Evolutionary conservation across 1,140 invertebrate species (phyloP), one percentile per base, ranked within the genome.

Genomic region (Drosophila suzukii): DNA sequence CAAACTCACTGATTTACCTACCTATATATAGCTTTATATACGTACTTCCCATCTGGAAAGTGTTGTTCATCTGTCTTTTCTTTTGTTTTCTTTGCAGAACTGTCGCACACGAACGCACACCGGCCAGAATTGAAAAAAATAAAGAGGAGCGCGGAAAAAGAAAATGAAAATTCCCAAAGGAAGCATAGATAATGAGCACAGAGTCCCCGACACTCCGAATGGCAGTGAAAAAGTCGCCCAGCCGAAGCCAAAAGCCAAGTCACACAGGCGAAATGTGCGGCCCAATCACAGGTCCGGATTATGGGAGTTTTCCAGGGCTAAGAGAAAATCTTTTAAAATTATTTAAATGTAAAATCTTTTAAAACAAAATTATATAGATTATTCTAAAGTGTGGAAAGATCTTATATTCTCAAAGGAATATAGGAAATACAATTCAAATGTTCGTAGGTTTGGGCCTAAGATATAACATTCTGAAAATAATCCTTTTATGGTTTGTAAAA

Each of bases 131-230:
- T 54, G 55, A 50, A 27, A 20, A 11, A 43, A 65, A 1, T n/a
- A 43, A 11, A 34, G 27, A 51, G 27, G 39, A 73, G 47, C 71
- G 39, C 50, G 27, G 54, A 58, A 68, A 88, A 88, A 84, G 80
- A 89, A 89, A 89, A 89, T 89, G 84, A 89, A 90, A 89, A 89
- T 89, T 89, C 84, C 84, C 84, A 89, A 89, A 89, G 84, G 84
- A 89, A 89, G 80, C 84, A 90, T 89, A 89, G 85, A 89, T 89
- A 89, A 89, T 89, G 84, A 89, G 77, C 80, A 71, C 68, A 57
- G 61, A 67, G 65, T 43, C 44, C 60, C 41, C 57, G 66, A 43
- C 65, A 41, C 67, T 70, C 67, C 63, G 67, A 54, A 70, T 70
- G 50, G 43, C 59, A 72, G 75, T 67, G 76, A 56, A 79, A 70